A percentile compares a stretch with the other conserved stretches of the same genome.
Evolutionary conservation across 1,140 invertebrate genomes (phyloP).

Genomic region (Heliconius melpomene): DNA sequence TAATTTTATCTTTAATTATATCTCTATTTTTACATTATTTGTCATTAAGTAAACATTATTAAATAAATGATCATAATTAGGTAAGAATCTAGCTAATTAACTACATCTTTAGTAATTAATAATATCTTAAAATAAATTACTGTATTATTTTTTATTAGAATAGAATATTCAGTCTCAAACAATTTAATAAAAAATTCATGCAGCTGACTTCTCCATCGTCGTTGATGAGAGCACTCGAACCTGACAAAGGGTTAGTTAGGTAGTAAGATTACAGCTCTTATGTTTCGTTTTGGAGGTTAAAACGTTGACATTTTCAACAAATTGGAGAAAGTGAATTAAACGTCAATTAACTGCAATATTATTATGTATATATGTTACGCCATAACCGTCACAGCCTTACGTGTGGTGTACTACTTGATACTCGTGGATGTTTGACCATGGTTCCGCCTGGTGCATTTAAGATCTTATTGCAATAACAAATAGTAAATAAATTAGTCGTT

Average conservation of each 20-base stretch:
- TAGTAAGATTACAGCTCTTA: slow-evolving; percentile 22
- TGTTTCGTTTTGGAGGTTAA: slow-evolving; percentile 1
- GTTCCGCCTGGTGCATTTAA: slow-evolving; percentile 52
- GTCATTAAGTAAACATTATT: too few relatives aligned
- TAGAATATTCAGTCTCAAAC: not conserved
- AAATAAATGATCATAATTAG: too few relatives aligned
- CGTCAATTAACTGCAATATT: not conserved
- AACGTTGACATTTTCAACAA: not conserved
- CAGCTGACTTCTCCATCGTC: not conserved
- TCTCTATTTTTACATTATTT: too few relatives aligned
- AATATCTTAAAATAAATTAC: not conserved
- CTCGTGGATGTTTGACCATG: slow-evolving; percentile 49
- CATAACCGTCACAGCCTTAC: slow-evolving; percentile 22
- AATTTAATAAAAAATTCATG: not conserved
- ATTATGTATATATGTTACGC: slow-evolving; percentile 12
- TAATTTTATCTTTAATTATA: not conserved
- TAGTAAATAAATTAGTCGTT: not conserved
- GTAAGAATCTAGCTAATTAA: too few relatives aligned
- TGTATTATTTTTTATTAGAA: not conserved
- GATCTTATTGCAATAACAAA: slow-evolving; percentile 39
- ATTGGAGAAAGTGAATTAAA: not conserved
- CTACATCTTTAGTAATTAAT: not conserved
- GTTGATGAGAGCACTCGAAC: slow-evolving; percentile 14
- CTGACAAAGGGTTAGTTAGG: slow-evolving; percentile 28
- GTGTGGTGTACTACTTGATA: slow-evolving; percentile 49